Evolutionary conservation across 2,888 invertebrate species (phyloP).

Genomic region (Troides helena): DNA sequence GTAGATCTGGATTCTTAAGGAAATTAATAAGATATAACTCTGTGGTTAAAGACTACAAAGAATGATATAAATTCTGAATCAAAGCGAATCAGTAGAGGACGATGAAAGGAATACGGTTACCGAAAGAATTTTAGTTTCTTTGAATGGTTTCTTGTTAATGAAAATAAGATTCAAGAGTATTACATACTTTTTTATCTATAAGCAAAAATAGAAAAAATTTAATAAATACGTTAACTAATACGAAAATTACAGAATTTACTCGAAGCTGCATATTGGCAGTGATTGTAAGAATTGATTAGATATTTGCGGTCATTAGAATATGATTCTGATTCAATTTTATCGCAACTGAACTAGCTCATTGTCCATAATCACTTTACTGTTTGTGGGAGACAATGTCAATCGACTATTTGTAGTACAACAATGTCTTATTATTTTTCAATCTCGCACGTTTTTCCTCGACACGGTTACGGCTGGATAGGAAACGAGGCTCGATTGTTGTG

Average conservation of each 20-base stretch:
- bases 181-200: no score
- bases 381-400: conserved; percentile 53
- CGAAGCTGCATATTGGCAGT: neutral
- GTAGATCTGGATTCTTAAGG: no score
- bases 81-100: no score
- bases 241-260: neutral
- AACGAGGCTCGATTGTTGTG: conserved; percentile 58
- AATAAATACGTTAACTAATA: neutral
- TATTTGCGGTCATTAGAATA: conserved; percentile 17
- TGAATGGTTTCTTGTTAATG: no score
- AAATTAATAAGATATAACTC: no score
- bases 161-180: no score
- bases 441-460: conserved; percentile 78
- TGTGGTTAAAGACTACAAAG: no score
- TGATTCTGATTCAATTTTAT: conserved; percentile 6
- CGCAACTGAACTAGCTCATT: conserved; percentile 4
- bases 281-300: neutral
- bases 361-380: conserved; percentile 25
- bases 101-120: no score
- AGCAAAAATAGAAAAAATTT: no score
- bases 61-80: no score
- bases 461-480: conserved; percentile 64
- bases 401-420: conserved; percentile 47
- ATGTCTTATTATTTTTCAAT: conserved; percentile 69
- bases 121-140: no score